phyloP scores from a whole-genome alignment of 2,797 vertebrate species.

The Enteromius radiatus region DNA sequence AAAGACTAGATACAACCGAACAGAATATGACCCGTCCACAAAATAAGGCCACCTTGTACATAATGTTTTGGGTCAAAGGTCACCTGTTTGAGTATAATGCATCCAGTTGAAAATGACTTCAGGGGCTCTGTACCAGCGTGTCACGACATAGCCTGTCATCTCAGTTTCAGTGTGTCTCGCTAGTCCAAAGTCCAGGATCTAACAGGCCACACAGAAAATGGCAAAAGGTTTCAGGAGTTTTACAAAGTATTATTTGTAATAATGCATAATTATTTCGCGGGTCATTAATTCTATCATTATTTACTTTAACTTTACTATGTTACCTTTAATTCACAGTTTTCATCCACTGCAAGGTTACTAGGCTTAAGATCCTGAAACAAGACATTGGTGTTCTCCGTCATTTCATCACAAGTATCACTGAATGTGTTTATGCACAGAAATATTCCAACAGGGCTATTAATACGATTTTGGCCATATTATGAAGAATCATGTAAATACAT shows the following conservation, averaged over 20 bases:
- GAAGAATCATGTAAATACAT: neutral
- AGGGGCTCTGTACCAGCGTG: constrained; percentile 85
- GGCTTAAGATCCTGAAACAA: constrained; percentile 82
- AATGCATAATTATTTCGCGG: neutral
- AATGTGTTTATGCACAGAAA: neutral
- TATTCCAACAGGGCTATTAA: neutral
- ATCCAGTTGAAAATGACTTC: constrained; percentile 88
- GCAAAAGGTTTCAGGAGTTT: neutral
- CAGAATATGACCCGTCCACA: neutral
- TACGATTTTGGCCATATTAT: neutral
- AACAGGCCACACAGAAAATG: constrained; percentile 1
- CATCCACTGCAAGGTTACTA: constrained; percentile 82
- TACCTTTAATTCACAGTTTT: constrained; percentile 87
- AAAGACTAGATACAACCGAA: neutral
- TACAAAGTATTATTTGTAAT: neutral
- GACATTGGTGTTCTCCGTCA: neutral
- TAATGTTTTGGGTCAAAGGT: constrained; percentile 21
- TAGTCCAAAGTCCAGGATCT: constrained; percentile 86
- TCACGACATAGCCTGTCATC: constrained; percentile 87
- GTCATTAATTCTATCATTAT: neutral
- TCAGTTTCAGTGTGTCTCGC: constrained; percentile 82
- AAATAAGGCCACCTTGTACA: neutral
- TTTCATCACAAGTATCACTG: neutral
- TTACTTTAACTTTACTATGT: neutral
- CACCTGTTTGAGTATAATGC: constrained; percentile 86